Conservation (phyloP, 2,797 vertebrate genomes). For the Toxotes lorentzi region DNA sequence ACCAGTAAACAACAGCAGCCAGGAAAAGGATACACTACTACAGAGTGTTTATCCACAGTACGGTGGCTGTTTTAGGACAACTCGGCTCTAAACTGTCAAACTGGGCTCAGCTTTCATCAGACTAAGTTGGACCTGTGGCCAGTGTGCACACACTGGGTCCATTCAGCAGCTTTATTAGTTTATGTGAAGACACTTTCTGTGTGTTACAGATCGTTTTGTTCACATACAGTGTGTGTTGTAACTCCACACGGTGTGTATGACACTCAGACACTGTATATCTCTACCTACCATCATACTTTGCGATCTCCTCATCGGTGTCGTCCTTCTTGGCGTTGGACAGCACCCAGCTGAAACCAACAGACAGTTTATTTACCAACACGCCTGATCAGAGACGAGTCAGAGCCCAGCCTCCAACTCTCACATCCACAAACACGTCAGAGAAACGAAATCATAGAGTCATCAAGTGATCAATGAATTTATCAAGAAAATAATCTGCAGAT, state of each 20-base stretch:
- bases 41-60: neutral
- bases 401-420: no score
- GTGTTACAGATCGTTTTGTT: neutral
- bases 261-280: neutral
- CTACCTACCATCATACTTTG: slow-evolving; percentile 95
- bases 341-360: slow-evolving; percentile 88
- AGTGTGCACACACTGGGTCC: no score
- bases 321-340: slow-evolving; percentile 96
- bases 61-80: neutral
- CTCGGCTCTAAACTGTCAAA: neutral
- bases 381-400: neutral
- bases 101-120: no score
- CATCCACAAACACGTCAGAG: neutral
- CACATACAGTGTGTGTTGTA: no score
- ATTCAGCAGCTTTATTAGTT: no score
- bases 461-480: neutral
- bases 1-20: neutral
- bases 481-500: neutral
- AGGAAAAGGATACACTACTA: no score
- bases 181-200: neutral
- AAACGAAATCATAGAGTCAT: neutral
- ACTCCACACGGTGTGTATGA: no score
- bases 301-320: slow-evolving; percentile 94
- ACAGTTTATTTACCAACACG: neutral
- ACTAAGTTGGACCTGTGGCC: no score